Conservation (phyloP, 2,888 invertebrate species). For the Lasioglossum villosulum region DNA sequence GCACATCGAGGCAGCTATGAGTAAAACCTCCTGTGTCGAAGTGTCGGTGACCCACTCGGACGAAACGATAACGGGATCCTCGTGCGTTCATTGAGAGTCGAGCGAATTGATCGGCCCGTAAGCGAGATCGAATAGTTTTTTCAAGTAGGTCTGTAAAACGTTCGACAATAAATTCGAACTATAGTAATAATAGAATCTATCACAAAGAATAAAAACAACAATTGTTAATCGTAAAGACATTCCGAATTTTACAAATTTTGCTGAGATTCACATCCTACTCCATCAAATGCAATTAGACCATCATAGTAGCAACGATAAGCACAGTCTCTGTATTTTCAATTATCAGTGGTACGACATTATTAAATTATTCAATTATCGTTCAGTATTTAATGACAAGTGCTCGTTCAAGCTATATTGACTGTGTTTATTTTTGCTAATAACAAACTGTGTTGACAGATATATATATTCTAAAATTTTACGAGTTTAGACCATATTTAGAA, state of each 20-base stretch:
- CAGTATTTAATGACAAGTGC: no score
- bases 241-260: not conserved
- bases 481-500: not conserved
- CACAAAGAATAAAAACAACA: not conserved
- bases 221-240: not conserved
- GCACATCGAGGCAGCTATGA: conserved; percentile 49
- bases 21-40: conserved; percentile 68
- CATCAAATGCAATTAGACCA: not conserved
- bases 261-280: not conserved
- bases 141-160: conserved; percentile 47
- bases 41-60: conserved; percentile 83
- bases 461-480: no score
- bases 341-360: not conserved
- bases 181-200: not conserved
- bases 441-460: no score
- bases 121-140: conserved; percentile 45
- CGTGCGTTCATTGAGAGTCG: conserved; percentile 65
- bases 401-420: no score
- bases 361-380: not conserved
- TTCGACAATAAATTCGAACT: not conserved
- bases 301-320: not conserved
- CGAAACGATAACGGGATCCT: conserved; percentile 82
- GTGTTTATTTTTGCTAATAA: no score
- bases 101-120: conserved; percentile 50
- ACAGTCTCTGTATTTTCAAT: not conserved